These are phyloP conservation scores for Eurois occulta DNA, from an alignment of 2,888 invertebrate species.

Conservation along the genomic window DNA sequence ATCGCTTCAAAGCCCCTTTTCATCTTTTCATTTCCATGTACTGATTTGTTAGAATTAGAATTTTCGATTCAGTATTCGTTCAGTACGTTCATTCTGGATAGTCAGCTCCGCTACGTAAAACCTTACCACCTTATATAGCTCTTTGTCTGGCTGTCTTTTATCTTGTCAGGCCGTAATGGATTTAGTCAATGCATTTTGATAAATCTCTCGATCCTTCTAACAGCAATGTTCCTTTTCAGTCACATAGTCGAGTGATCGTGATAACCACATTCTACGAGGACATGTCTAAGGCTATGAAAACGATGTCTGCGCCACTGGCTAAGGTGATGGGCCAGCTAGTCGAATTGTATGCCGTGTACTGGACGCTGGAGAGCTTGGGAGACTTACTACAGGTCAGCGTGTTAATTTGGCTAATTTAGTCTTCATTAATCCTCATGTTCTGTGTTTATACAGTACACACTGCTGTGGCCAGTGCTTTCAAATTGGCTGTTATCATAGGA, in stretches of 20 bases:
- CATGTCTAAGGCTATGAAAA: slow-evolving; percentile 80
- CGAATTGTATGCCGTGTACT: slow-evolving; percentile 94
- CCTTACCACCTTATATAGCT: no score
- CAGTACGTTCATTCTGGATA: neutral
- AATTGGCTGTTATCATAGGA: neutral
- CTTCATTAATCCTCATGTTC: neutral
- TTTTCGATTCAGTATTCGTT: neutral
- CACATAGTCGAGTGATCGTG: slow-evolving; percentile 95
- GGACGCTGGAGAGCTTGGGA: slow-evolving; percentile 93
- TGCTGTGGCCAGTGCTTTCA: neutral
- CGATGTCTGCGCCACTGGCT: slow-evolving; percentile 91
- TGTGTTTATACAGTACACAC: no score
- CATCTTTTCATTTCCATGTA: neutral
- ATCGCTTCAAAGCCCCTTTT: neutral
- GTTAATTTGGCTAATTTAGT: neutral
- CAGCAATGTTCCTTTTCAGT: slow-evolving; percentile 82
- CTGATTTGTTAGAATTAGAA: neutral
- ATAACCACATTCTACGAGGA: slow-evolving; percentile 93
- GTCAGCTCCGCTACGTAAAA: neutral
- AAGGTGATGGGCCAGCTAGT: slow-evolving; percentile 92
- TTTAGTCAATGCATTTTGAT: neutral
- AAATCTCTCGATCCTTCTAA: neutral
- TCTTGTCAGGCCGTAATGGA: neutral
- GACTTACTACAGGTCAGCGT: slow-evolving; percentile 94
- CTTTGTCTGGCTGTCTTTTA: neutral